Conservation (phyloP, 2,113 vertebrate species). For the Catharus fuscescens region DNA sequence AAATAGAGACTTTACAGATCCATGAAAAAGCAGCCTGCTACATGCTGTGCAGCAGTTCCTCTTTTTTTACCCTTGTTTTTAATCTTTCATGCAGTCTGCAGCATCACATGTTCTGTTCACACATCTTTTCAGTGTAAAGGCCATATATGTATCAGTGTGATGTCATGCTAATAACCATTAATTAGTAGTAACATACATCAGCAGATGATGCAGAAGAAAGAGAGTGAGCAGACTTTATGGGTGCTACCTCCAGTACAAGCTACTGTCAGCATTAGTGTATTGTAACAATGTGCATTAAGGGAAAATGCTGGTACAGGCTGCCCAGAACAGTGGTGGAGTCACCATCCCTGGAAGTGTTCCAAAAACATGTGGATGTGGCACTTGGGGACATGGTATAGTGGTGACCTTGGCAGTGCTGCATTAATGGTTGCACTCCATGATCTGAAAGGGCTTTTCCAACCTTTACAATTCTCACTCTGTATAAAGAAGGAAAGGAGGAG, state of each 20-base stretch:
- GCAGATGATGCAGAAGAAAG: neutral
- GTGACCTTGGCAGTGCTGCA: neutral
- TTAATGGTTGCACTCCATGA: neutral
- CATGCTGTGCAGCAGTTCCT: neutral
- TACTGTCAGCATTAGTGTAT: neutral
- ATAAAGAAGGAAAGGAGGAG: neutral
- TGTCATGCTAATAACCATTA: neutral
- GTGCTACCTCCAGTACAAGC: neutral
- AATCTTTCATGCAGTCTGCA: neutral
- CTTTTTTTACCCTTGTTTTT: neutral
- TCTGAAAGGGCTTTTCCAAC: neutral
- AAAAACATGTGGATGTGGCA: neutral
- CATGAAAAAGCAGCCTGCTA: neutral
- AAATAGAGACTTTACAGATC: neutral
- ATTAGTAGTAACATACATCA: neutral
- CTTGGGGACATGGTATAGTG: neutral
- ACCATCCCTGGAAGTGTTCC: neutral
- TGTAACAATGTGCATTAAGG: neutral
- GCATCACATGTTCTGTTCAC: neutral
- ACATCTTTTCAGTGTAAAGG: neutral
- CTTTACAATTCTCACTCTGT: neutral
- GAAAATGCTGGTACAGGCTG: neutral
- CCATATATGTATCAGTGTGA: neutral
- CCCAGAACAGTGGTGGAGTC: neutral
- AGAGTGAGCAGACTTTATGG: rapidly evolving